These are phyloP conservation scores for Stratiolaelaps scimitus DNA, from an alignment of 1,140 invertebrate genomes.

Conservation along the genomic window DNA sequence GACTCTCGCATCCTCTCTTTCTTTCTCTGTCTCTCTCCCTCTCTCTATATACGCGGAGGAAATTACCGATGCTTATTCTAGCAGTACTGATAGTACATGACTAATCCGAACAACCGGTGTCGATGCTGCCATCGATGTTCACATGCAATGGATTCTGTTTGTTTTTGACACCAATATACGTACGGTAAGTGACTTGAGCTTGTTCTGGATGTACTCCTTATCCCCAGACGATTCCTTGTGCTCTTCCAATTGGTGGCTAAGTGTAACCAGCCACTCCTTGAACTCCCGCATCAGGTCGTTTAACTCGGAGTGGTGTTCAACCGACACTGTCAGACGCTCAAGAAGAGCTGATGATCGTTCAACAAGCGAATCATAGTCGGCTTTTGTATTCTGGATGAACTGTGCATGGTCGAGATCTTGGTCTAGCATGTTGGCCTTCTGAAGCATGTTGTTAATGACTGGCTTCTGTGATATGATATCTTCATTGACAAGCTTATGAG, in stretches of 20 bases:
- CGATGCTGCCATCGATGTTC: background rate
- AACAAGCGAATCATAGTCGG: constrained; percentile 10
- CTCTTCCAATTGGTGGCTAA: constrained; percentile 59
- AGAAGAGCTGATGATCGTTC: constrained; percentile 49
- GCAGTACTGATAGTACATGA: background rate
- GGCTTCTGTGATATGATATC: constrained; percentile 83
- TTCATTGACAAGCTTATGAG: constrained; percentile 85
- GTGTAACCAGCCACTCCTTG: constrained; percentile 61
- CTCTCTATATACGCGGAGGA: too few relatives aligned
- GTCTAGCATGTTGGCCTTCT: constrained; percentile 75
- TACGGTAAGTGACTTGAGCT: constrained; percentile 54
- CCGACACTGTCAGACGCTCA: constrained; percentile 67
- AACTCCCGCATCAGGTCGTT: constrained; percentile 50
- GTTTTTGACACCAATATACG: constrained; percentile 30
- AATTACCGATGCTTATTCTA: too few relatives aligned
- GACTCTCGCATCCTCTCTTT: too few relatives aligned
- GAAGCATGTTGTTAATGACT: constrained; percentile 74
- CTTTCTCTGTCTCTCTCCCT: too few relatives aligned
- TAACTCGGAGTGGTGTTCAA: constrained; percentile 67
- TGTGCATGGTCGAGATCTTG: constrained; percentile 77
- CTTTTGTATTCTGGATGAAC: constrained; percentile 57
- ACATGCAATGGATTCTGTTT: background rate
- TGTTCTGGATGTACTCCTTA: constrained; percentile 59
- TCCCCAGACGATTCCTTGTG: constrained; percentile 57
- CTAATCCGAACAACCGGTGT: background rate